Conservation (phyloP, 2,797 vertebrate species). For the Notamacropus eugenii region DNA sequence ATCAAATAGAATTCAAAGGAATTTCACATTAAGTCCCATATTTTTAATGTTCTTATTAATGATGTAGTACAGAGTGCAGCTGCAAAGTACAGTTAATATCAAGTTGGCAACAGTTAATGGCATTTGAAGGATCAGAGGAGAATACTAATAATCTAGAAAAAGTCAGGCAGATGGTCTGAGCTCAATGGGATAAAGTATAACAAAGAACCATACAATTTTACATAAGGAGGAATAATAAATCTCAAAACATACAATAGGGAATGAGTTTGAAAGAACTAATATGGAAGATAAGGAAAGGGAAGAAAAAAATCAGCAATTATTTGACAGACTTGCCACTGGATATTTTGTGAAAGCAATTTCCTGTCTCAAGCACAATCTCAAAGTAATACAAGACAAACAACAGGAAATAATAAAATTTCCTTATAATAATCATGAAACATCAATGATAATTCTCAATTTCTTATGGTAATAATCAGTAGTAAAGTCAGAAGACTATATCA, state of each 20-base stretch:
- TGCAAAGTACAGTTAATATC: neutral
- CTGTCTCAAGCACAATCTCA: neutral
- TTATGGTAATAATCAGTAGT: neutral
- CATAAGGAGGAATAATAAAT: slow-evolving; percentile 8
- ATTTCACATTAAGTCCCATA: neutral
- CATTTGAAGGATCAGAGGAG: neutral
- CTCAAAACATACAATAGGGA: neutral
- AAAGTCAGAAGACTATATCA: neutral
- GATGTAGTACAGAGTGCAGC: neutral
- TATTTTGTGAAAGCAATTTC: neutral
- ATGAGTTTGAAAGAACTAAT: neutral
- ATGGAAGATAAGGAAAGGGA: neutral
- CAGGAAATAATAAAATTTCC: neutral
- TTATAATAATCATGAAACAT: neutral
- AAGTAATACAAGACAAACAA: neutral
- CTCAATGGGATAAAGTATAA: neutral
- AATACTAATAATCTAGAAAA: neutral
- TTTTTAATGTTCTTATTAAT: neutral
- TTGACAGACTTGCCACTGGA: neutral
- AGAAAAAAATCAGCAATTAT: neutral
- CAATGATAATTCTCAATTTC: neutral
- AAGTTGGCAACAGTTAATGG: neutral
- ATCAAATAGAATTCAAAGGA: neutral
- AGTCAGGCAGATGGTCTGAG: neutral
- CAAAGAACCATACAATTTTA: neutral